Evolutionary conservation across 2,113 vertebrate genomes (phyloP), one percentile per base, ranked within the genome.

Genomic region (Dromiciops gliroides): DNA sequence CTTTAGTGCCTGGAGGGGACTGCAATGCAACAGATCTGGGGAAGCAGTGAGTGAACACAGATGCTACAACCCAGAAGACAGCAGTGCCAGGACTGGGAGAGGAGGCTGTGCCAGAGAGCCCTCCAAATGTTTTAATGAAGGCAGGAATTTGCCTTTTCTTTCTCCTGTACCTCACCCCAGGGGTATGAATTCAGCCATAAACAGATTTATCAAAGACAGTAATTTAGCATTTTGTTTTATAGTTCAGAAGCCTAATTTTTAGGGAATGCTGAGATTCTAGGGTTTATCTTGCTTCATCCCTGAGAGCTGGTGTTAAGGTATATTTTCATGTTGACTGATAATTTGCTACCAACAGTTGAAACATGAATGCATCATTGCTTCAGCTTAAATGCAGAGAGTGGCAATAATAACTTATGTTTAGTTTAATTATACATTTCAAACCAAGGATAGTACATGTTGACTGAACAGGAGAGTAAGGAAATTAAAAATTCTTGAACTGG

Each of bases 21-120:
- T 96, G 97, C 97, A 97, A 25, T 96, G 95, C 97, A 96, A 97
- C 97, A 93, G 95, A 95, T 94, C 88, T 11, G 75, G 94, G 48
- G 95, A 90, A 12, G 28, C 89, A 14, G 50, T 51, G 93, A 97
- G 93, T 16, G 94, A 97, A 95, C 91, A 95, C 95, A 96, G 97
- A 93, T 94, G 97, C 96, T 93, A 48, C 89, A 50, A 91, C 51
- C 94, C 1, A n/a, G 94, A 96, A 93, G 95, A 91, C 0, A 31
- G 89, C 91, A 89, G 91, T 92, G 95, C 90, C 93, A 96, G 94
- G 51, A 50, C 75, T 3, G 10, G 92, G 93, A 91, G 94, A 93
- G 47, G 90, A 96, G 93, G 75, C 51, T 92, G 92, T 83, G 52
- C 53, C 89, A 90, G 48, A 31, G 90, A 89, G 48, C 92, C 92